Conservation (phyloP, 1,140 invertebrate species). For the Wasmannia auropunctata region DNA sequence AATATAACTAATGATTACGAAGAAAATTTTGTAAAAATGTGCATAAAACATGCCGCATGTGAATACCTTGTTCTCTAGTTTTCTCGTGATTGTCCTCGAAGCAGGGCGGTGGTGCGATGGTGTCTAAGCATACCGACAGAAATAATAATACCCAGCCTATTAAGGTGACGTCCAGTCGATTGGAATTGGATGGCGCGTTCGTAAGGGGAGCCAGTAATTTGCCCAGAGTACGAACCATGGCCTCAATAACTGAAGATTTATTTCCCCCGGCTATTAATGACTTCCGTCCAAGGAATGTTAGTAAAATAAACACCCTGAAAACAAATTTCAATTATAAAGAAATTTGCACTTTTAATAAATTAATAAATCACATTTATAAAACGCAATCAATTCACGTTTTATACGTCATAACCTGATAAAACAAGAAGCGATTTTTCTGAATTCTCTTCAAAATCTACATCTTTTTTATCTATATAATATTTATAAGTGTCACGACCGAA, state of each 20-base stretch:
- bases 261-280: slow-evolving; percentile 88
- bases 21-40: neutral
- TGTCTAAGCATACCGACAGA: slow-evolving; percentile 91
- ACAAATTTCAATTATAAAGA: slow-evolving; percentile 29
- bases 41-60: neutral
- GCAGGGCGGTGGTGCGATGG: slow-evolving; percentile 76
- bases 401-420: neutral
- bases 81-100: slow-evolving; percentile 81
- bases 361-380: slow-evolving; percentile 13
- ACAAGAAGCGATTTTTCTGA: neutral
- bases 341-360: neutral
- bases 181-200: slow-evolving; percentile 75
- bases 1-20: neutral
- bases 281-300: slow-evolving; percentile 94
- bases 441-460: neutral
- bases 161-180: slow-evolving; percentile 85
- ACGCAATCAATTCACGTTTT: neutral
- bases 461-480: neutral
- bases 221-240: slow-evolving; percentile 87
- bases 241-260: slow-evolving; percentile 88
- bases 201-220: slow-evolving; percentile 86
- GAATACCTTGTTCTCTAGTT: slow-evolving; percentile 82
- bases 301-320: slow-evolving; percentile 93
- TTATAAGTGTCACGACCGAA: neutral
- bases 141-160: slow-evolving; percentile 93